These are phyloP conservation scores for Catagonus wagneri DNA, from an alignment of 2,113 vertebrate genomes.

Conservation along the genomic window DNA sequence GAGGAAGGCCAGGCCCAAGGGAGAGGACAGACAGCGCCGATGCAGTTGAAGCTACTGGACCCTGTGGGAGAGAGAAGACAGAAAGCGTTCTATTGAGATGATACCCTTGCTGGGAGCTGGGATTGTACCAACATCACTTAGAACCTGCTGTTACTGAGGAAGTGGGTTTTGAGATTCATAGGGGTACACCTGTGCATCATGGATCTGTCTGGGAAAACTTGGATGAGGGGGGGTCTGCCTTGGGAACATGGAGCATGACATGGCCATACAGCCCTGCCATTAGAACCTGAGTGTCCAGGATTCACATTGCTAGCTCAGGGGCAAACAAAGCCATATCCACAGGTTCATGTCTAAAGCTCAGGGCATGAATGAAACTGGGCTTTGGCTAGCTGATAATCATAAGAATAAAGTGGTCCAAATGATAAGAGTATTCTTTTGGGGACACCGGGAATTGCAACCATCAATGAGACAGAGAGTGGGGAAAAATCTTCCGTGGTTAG, in stretches of 20 bases:
- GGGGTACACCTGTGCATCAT: background rate
- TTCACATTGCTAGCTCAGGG: background rate
- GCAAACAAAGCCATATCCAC: background rate
- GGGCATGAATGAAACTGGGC: background rate
- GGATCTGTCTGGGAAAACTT: background rate
- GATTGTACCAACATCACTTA: background rate
- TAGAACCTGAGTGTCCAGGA: background rate
- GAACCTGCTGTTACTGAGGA: background rate
- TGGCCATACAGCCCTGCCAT: background rate
- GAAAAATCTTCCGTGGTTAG: background rate
- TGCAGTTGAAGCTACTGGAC: slow-evolving; percentile 89
- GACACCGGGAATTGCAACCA: background rate
- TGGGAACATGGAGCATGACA: background rate
- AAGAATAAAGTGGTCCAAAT: background rate
- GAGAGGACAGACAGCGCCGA: slow-evolving; percentile 82
- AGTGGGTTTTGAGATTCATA: background rate
- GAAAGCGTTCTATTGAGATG: background rate
- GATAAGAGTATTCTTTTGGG: background rate
- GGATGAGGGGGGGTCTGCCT: background rate
- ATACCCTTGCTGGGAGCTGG: background rate
- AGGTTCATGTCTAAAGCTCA: background rate
- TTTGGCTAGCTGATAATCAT: background rate
- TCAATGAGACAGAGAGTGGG: background rate
- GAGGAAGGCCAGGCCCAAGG: slow-evolving; percentile 83
- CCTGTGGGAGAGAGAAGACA: slow-evolving; percentile 86